These are phyloP conservation scores for Leptodactylus fallax DNA, from an alignment of 2,797 vertebrate species.

Conservation along the genomic window DNA sequence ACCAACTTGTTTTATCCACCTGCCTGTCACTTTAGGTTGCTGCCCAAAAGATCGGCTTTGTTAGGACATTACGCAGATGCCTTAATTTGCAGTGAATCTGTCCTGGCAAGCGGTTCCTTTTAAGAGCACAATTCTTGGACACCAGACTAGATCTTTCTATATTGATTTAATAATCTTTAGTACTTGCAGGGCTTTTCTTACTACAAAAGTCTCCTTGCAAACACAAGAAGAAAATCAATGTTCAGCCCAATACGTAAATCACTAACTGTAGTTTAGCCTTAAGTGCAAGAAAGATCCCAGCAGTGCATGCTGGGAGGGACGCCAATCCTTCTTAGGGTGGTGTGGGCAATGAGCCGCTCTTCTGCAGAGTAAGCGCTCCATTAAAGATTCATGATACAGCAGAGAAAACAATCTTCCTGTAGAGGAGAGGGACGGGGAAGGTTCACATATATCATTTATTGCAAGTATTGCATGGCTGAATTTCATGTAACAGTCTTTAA, in stretches of 20 bases:
- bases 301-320: background rate
- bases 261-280: background rate
- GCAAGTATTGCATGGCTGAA: background rate
- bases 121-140: background rate
- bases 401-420: background rate
- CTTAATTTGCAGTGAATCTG: too few species aligned
- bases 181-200: background rate
- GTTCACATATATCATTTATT: background rate
- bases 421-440: too few species aligned
- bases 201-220: background rate
- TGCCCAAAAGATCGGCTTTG: too few species aligned
- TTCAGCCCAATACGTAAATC: background rate
- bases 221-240: constrained; percentile 1
- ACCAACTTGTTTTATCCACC: background rate
- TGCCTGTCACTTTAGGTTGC: background rate
- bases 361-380: constrained; percentile 14
- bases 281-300: background rate
- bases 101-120: background rate
- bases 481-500: background rate
- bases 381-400: background rate
- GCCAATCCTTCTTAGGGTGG: background rate
- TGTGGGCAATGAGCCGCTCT: background rate
- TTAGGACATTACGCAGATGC: too few species aligned
- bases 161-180: too few species aligned
- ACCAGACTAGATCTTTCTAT: too few species aligned